phyloP scores from a whole-genome alignment of 2,113 vertebrate genomes.

The Lampris incognitus region DNA sequence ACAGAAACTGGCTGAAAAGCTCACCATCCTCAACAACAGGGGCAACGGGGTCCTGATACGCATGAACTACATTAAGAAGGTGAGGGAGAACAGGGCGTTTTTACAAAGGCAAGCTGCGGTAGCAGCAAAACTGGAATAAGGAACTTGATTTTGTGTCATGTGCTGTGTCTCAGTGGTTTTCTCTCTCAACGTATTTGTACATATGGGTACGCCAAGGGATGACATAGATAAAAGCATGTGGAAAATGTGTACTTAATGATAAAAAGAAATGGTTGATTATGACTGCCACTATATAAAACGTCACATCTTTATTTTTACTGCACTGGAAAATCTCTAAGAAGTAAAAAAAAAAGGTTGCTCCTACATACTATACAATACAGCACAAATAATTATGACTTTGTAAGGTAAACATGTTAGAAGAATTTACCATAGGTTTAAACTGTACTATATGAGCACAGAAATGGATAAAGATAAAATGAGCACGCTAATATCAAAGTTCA shows the following conservation, averaged over 20 bases:
- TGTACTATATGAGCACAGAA: neutral
- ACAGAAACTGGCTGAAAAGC: slow-evolving; percentile 93
- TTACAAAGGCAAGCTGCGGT: neutral
- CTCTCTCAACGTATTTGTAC: neutral
- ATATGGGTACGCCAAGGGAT: neutral
- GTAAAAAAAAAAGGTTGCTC: neutral
- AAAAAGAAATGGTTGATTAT: neutral
- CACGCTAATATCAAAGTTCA: neutral
- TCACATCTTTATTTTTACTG: neutral
- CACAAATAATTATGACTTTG: neutral
- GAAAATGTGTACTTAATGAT: neutral
- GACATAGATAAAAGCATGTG: neutral
- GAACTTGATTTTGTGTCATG: slow-evolving; percentile 53
- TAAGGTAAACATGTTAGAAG: slow-evolving; percentile 1
- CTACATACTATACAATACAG: neutral
- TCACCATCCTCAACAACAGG: slow-evolving; percentile 90
- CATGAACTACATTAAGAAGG: slow-evolving; percentile 95
- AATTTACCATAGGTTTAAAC: neutral
- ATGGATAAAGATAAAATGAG: neutral
- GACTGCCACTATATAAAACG: too few relatives aligned
- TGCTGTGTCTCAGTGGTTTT: neutral
- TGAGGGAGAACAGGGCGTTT: slow-evolving; percentile 68
- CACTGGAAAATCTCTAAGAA: neutral
- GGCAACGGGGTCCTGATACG: slow-evolving; percentile 90
- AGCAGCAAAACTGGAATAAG: slow-evolving; percentile 42